These are phyloP conservation scores for Minunthozetes semirufus DNA, from an alignment of 2,888 invertebrate species.

Conservation along the genomic window DNA sequence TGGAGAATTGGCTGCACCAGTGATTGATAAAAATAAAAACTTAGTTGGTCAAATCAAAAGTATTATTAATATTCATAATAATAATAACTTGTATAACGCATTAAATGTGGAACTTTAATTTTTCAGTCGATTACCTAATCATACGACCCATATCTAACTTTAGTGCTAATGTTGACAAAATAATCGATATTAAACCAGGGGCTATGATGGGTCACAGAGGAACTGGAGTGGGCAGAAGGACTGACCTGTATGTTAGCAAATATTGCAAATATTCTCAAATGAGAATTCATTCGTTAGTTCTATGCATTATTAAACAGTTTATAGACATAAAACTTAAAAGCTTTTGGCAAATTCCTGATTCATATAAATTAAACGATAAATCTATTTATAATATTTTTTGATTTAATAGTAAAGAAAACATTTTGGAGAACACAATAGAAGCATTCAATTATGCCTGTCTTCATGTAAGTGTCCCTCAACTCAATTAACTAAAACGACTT, in stretches of 20 bases:
- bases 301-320: too few species aligned
- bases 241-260: conserved; percentile 27
- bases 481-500: too few species aligned
- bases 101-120: too few species aligned
- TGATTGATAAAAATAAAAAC: neutral
- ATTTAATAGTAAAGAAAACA: conserved; percentile 47
- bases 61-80: too few species aligned
- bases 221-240: conserved; percentile 27
- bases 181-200: neutral
- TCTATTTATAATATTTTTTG: too few species aligned
- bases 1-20: neutral
- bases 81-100: too few species aligned
- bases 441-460: conserved; percentile 84
- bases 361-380: too few species aligned
- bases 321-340: too few species aligned
- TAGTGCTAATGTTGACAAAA: neutral
- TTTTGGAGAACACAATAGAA: conserved; percentile 94
- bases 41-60: neutral
- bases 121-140: conserved; percentile 23
- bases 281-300: neutral
- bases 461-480: conserved; percentile 52
- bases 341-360: too few species aligned
- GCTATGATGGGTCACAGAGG: conserved; percentile 30
- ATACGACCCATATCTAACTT: conserved; percentile 7
- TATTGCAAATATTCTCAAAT: conserved; percentile 1